Conservation (phyloP, 2,113 vertebrate species). For the Gymnarchus niloticus region DNA sequence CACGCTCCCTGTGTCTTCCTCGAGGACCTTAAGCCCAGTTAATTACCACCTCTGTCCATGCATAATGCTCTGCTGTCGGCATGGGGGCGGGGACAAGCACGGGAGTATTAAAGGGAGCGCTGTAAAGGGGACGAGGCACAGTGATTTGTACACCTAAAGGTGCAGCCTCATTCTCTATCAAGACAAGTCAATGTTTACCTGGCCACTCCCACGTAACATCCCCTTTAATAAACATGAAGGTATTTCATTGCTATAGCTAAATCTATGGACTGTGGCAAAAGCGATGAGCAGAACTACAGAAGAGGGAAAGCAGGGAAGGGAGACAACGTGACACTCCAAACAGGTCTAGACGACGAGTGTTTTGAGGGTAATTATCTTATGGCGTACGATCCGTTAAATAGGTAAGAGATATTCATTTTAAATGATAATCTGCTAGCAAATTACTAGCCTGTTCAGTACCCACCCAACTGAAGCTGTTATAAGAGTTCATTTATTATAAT, state of each 20-base stretch:
- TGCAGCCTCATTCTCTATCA: not conserved
- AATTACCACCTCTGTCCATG: not conserved
- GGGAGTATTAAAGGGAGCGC: slow-evolving; percentile 2
- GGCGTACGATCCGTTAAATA: not conserved
- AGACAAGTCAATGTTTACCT: not conserved
- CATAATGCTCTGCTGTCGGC: too few species aligned
- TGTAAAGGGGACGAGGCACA: not conserved
- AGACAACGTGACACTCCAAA: not conserved
- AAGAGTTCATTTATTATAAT: not conserved
- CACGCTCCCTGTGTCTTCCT: not conserved
- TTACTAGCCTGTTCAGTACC: not conserved
- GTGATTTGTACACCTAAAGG: not conserved
- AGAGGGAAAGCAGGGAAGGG: not conserved
- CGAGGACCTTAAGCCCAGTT: not conserved
- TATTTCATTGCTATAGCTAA: too few species aligned
- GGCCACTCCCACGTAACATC: not conserved
- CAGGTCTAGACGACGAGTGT: not conserved
- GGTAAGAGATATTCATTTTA: not conserved
- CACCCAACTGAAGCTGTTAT: not conserved
- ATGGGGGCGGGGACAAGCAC: not conserved
- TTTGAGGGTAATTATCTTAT: not conserved
- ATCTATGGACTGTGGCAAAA: not conserved
- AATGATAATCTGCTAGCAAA: not conserved
- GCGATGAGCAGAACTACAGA: not conserved
- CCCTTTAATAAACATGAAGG: not conserved